Evolutionary conservation across 2,797 vertebrate genomes (phyloP).

Genomic region (Heterohyrax brucei): DNA sequence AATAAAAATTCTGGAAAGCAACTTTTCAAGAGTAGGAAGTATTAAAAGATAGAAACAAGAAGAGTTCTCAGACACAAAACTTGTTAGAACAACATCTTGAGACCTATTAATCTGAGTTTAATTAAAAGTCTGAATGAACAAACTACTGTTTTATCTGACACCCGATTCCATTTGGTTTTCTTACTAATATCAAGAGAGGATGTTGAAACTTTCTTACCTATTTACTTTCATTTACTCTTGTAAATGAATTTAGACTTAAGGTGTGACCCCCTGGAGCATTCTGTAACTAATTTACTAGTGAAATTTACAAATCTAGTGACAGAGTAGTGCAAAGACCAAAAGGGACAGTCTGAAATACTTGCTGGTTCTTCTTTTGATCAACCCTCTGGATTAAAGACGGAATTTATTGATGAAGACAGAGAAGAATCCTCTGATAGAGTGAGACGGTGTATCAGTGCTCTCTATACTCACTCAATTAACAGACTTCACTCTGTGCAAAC

Average conservation of each 20-base stretch:
- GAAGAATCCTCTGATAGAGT: constrained; percentile 79
- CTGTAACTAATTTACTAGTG: constrained; percentile 55
- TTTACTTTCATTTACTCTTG: constrained; percentile 77
- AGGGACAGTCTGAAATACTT: constrained; percentile 46
- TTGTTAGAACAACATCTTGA: constrained; percentile 70
- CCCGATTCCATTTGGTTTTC: constrained; percentile 63
- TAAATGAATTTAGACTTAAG: constrained; percentile 76
- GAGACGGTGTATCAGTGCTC: constrained; percentile 76
- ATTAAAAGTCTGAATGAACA: constrained; percentile 78
- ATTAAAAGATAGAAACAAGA: constrained; percentile 5
- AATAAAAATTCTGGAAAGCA: neutral
- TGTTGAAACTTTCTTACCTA: constrained; percentile 71
- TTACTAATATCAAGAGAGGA: constrained; percentile 43
- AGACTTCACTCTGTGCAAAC: constrained; percentile 85
- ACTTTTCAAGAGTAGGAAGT: neutral
- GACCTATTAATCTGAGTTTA: constrained; percentile 70
- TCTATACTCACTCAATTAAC: constrained; percentile 84
- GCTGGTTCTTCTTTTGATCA: constrained; percentile 64
- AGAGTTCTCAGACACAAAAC: neutral
- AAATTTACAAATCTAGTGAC: constrained; percentile 73
- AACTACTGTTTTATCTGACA: constrained; percentile 35
- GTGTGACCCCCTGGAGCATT: constrained; percentile 55
- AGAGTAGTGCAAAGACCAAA: constrained; percentile 77
- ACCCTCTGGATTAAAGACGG: constrained; percentile 81
- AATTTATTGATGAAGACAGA: constrained; percentile 80